Evolutionary conservation across 2,797 vertebrate species (phyloP).

Genomic region (Tragopan temminckii): DNA sequence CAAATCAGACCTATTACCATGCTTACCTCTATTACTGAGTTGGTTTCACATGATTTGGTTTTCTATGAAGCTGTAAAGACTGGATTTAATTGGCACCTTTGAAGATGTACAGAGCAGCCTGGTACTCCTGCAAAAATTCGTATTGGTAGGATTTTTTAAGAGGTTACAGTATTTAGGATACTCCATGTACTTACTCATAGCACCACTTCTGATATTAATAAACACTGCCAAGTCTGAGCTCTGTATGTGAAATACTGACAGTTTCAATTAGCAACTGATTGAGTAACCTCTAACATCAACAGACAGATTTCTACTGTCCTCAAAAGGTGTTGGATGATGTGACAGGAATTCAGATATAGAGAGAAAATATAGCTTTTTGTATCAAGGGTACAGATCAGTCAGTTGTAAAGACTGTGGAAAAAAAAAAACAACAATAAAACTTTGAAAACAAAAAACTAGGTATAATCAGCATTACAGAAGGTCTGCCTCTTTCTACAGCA

Average conservation of each 20-base stretch:
- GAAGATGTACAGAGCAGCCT: background rate
- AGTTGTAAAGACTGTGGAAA: background rate
- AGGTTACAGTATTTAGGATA: background rate
- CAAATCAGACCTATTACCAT: background rate
- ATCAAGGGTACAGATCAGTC: background rate
- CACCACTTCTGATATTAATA: background rate
- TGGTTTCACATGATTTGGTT: background rate
- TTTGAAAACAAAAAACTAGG: background rate
- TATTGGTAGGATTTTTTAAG: background rate
- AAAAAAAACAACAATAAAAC: background rate
- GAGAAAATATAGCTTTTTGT: background rate
- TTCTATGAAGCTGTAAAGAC: background rate
- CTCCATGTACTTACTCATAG: background rate
- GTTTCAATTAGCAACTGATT: background rate
- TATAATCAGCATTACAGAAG: background rate
- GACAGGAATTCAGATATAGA: background rate
- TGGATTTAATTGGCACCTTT: background rate
- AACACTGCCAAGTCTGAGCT: background rate
- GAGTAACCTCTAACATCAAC: background rate
- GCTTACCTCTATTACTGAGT: background rate
- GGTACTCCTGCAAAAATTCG: background rate
- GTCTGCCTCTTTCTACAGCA: background rate
- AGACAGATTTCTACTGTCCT: background rate
- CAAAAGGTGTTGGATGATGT: background rate
- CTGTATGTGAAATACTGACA: background rate